Percentiles rank a stretch among this genome's conserved stretches.
Conservation (phyloP, 2,888 invertebrate genomes). For the Metacarcinus magister region DNA sequence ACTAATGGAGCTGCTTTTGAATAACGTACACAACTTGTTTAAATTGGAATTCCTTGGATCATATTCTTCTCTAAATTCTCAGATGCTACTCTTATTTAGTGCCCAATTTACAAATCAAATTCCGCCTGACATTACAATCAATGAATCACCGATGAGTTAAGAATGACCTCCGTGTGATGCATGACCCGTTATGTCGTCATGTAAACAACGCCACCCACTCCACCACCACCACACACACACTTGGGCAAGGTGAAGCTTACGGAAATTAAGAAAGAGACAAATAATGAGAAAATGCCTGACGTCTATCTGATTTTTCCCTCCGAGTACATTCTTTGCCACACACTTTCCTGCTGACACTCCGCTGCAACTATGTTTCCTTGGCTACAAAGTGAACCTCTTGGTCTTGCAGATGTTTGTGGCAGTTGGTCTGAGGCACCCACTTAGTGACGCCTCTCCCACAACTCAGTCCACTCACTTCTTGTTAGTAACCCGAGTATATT, state of each 20-base stretch:
- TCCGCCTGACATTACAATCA: background rate
- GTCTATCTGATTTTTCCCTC: background rate
- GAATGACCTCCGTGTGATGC: background rate
- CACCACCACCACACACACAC: background rate
- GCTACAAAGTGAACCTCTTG: background rate
- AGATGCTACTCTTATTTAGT: background rate
- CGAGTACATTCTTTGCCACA: background rate
- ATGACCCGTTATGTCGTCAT: background rate
- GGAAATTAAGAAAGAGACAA: background rate
- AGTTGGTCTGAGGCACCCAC: background rate
- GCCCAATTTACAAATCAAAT: background rate
- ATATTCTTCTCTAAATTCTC: background rate
- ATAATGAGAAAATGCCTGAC: background rate
- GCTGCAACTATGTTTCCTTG: background rate
- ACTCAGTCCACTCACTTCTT: constrained; percentile 6
- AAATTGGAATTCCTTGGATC: background rate
- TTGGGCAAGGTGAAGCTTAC: background rate
- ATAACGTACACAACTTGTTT: background rate
- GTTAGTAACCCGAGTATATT: constrained; percentile 28
- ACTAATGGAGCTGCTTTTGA: background rate
- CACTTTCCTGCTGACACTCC: background rate
- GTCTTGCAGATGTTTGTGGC: background rate
- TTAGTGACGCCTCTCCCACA: background rate
- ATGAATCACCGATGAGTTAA: background rate
- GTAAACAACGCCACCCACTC: background rate